phyloP scores from a whole-genome alignment of 2,888 invertebrate species.

The Taphrorychus bicolor region DNA sequence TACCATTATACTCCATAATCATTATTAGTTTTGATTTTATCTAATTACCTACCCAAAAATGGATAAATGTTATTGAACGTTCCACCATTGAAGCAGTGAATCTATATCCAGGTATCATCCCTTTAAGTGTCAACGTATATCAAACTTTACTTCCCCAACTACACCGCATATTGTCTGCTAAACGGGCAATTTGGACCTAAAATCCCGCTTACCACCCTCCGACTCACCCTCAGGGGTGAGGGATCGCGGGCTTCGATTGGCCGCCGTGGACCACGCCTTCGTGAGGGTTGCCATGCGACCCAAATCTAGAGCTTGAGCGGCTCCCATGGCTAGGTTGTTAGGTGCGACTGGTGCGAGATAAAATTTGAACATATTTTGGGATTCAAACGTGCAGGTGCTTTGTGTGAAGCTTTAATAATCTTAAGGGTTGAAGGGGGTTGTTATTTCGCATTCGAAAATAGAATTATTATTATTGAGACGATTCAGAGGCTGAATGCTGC shows the following conservation, averaged over 20 bases:
- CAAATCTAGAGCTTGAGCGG: conserved; percentile 26
- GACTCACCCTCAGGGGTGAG: conserved; percentile 13
- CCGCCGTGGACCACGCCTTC: conserved; percentile 43
- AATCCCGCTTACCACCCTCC: conserved; percentile 39
- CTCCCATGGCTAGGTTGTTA: conserved; percentile 19
- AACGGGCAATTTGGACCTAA: conserved; percentile 52
- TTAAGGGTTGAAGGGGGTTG: conserved; percentile 21
- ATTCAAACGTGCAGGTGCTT: conserved; percentile 46
- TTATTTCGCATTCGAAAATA: too few relatives aligned
- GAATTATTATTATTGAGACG: too few relatives aligned
- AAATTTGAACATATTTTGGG: conserved; percentile 1
- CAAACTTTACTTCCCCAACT: conserved; percentile 51
- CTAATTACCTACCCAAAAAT: too few relatives aligned
- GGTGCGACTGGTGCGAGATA: conserved; percentile 3
- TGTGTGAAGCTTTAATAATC: conserved; percentile 45
- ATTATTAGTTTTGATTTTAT: background rate
- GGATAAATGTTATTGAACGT: too few relatives aligned
- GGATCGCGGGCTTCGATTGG: conserved; percentile 19
- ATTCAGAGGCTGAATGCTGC: too few relatives aligned
- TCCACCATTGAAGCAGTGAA: background rate
- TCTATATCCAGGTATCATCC: conserved; percentile 16
- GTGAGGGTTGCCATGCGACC: conserved; percentile 26
- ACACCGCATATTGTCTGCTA: conserved; percentile 57
- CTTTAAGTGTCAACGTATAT: conserved; percentile 18
- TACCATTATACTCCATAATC: too few relatives aligned